These are phyloP conservation scores for Drosophila pegasa DNA, from an alignment of 2,888 invertebrate species.

Conservation along the genomic window DNA sequence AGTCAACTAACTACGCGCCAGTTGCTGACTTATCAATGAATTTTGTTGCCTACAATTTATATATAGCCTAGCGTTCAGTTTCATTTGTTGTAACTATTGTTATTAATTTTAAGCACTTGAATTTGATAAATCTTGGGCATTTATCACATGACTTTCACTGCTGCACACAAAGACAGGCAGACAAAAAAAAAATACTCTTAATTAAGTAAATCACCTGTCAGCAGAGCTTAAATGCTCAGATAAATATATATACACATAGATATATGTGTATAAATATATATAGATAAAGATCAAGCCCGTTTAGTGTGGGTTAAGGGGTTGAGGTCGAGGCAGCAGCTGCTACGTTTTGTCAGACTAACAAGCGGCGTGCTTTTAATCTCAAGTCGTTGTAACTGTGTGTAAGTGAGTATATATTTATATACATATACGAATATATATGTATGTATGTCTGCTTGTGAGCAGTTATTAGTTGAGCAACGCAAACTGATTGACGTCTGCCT, in stretches of 20 bases:
- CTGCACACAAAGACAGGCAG: neutral
- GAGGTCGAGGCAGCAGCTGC: conserved; percentile 53
- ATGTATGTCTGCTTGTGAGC: conserved; percentile 22
- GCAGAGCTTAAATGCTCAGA: conserved; percentile 26
- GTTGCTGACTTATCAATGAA: conserved; percentile 3
- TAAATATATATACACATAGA: conserved; percentile 10
- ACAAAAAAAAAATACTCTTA: conserved; percentile 7
- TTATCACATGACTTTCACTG: conserved; percentile 29
- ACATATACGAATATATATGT: conserved; percentile 13
- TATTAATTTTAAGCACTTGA: conserved; percentile 20
- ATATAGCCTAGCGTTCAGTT: neutral
- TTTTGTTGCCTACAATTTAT: neutral
- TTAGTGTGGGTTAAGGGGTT: conserved; percentile 57
- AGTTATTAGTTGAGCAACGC: conserved; percentile 67
- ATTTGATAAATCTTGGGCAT: conserved; percentile 14
- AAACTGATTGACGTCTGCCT: conserved; percentile 79
- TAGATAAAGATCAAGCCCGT: conserved; percentile 58
- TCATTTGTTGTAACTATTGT: neutral
- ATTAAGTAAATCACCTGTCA: conserved; percentile 58
- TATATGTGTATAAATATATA: neutral
- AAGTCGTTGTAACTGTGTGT: conserved; percentile 21
- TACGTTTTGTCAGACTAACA: conserved; percentile 41
- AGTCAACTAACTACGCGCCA: conserved; percentile 2
- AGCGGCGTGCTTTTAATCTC: conserved; percentile 75
- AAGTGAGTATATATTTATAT: conserved; percentile 6